phyloP scores from a whole-genome alignment of 1,140 invertebrate species.

The Agrypnia vestita region DNA sequence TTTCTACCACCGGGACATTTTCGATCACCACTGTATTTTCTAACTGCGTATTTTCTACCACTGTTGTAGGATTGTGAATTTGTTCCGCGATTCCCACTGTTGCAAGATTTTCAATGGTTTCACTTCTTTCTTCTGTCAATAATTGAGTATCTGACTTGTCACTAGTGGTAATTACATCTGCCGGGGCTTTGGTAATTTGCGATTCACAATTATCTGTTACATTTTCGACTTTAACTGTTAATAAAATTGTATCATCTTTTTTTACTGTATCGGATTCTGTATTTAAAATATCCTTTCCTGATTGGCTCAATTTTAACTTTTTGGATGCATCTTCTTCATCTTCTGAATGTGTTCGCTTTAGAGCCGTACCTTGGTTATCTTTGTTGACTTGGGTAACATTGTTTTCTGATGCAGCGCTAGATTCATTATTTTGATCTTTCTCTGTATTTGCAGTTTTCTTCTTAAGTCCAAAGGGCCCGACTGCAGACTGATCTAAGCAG shows the following conservation, averaged over 20 bases:
- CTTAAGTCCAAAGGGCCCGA: conserved; percentile 68
- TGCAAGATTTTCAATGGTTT: neutral
- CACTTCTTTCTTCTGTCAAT: neutral
- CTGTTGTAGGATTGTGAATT: no score
- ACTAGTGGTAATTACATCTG: neutral
- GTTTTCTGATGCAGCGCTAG: conserved; percentile 22
- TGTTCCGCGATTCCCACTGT: no score
- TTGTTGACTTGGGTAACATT: conserved; percentile 4
- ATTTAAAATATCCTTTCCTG: conserved; percentile 21
- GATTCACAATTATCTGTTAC: neutral
- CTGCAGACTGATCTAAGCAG: conserved; percentile 68
- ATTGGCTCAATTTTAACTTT: conserved; percentile 4
- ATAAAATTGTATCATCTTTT: neutral
- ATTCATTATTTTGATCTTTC: conserved; percentile 58
- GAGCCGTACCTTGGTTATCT: conserved; percentile 4
- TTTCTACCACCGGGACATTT: no score
- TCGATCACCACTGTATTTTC: no score
- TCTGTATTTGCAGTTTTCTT: conserved; percentile 62
- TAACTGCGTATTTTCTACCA: no score
- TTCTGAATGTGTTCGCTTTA: conserved; percentile 27
- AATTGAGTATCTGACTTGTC: neutral
- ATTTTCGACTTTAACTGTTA: neutral
- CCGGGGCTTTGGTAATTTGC: neutral
- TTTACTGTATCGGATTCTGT: neutral
- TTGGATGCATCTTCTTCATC: conserved; percentile 24